Base-by-base conservation (phyloP, 2,888 invertebrate genomes). In the Frankliniella intonsa region DNA sequence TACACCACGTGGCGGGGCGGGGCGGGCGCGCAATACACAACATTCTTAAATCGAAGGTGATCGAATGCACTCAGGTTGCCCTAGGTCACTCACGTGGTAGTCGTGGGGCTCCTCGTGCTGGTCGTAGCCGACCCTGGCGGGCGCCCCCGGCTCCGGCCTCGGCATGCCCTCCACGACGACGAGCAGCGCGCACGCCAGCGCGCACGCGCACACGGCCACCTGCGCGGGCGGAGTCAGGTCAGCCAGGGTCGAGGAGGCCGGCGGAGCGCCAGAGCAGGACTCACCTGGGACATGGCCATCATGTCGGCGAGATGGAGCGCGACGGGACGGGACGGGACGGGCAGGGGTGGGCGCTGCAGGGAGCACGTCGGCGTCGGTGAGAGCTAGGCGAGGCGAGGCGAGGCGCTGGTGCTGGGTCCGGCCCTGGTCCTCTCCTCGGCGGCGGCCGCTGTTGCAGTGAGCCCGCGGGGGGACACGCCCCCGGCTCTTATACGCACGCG, bases 241-340 rank as follows among this genome's bases (percentile, higher is more conserved):
- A 50, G 81, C 81, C 50, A 83, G n/a, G n/a, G n/a, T n/a, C 79
- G 80, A 82, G 38, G 62, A 81, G 49, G 50, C 81, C 22, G 81
- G 83, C 38, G 38, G 38, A 5, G 38, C 14, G 55, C 11, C 55
- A 8, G 55, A 7, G 17, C 55, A 17, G 17, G 55, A 55, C 55
- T 17, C 55, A 55, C 55, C 55, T 55, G 38, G 38, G 38, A 38
- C 38, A 38, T 5, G 38, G 38, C 38, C 38, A 38, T 38, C 38
- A 38, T n/a, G n/a, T 38, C 38, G 38, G 3, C 38, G 38, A 38
- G 38, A n/a, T n/a, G n/a, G n/a, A n/a, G n/a, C n/a, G n/a, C n/a
- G n/a, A n/a, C n/a, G n/a, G 38, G 38, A 38, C 38, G 38, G 38
- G 5, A 5, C 38, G 38, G 38, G 38, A 5, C 38, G 38, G 38